Evolutionary conservation across 2,888 invertebrate genomes (phyloP), one percentile per base, ranked within the genome.

Genomic region (Coecobrya sp.): DNA sequence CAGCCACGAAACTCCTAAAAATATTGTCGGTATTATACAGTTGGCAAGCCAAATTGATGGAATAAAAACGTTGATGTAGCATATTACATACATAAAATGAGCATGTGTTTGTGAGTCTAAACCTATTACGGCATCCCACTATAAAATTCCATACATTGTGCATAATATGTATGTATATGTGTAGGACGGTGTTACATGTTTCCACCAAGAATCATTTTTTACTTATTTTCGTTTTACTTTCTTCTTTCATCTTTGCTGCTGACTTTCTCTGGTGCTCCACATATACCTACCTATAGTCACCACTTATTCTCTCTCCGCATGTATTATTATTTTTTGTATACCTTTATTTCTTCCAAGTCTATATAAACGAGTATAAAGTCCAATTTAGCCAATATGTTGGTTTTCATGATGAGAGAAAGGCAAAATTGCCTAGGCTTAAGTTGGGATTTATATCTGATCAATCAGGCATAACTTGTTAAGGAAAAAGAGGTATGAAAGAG

Each of bases 381-480:
- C 84, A 89, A 89, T 89, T 89, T 89, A 84, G 89, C 84, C 89
- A 89, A 89, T 70, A 89, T 84, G 89, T 76, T 84, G 89, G 89
- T 89, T 84, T 84, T 73, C 89, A 84, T 76, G 84, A 84, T 84
- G 84, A 84, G 65, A 65, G 59, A 84, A 89, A 70, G 68, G 82
- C 52, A 89, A 89, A 89, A 89, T 84, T 89, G 89, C 84, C 89
- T 89, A 1, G 89, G 89, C 89, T 89, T 89, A 89, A 89, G 84
- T 89, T 84, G 52, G 79, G 92, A 88, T 92, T 92, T 92, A 92
- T 92, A 92, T 92, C 88, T 92, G 92, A 92, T 92, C 92, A 92
- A 92, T 92, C 92, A 92, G 73, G 84, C 89, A 89, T 85, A 92
- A 88, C 88, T 92, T 92, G 85, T 90, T 91, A 86, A 19, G 86